Evolutionary conservation across 2,113 vertebrate genomes (phyloP).

Genomic region (Otolemur garnettii): DNA sequence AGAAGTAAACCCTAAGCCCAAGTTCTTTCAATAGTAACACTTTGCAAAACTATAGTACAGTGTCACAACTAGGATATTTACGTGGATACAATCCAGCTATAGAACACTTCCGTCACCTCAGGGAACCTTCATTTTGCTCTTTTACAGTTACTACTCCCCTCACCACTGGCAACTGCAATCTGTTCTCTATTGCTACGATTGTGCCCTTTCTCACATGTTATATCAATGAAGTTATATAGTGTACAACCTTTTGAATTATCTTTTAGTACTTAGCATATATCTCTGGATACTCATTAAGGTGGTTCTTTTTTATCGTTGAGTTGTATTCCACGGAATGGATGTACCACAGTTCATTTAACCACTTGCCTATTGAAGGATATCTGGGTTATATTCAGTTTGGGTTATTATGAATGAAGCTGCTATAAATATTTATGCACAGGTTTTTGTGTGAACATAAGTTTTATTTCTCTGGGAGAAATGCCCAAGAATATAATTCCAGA

Average conservation of each 20-base stretch:
- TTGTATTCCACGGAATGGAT: not conserved
- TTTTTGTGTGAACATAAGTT: not conserved
- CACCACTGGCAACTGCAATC: not conserved
- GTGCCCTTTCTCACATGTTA: not conserved
- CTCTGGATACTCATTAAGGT: not conserved
- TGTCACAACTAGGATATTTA: not conserved
- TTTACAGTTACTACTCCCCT: not conserved
- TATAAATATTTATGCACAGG: not conserved
- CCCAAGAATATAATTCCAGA: not conserved
- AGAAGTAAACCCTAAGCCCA: not conserved
- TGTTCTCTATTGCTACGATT: not conserved
- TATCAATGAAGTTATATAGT: not conserved
- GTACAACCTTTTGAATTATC: not conserved
- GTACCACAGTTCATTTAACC: not conserved
- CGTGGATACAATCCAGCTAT: not conserved
- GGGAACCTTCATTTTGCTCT: not conserved
- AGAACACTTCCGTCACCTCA: not conserved
- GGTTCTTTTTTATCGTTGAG: not conserved
- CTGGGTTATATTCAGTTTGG: not conserved
- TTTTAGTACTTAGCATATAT: not conserved
- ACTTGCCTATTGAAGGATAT: not conserved
- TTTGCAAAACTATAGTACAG: not conserved
- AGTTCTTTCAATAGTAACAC: not conserved
- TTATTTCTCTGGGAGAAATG: conserved; percentile 28
- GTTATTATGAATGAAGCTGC: not conserved